Base-by-base conservation (phyloP, 1,140 invertebrate species). In the Apocrypta bakeri region DNA sequence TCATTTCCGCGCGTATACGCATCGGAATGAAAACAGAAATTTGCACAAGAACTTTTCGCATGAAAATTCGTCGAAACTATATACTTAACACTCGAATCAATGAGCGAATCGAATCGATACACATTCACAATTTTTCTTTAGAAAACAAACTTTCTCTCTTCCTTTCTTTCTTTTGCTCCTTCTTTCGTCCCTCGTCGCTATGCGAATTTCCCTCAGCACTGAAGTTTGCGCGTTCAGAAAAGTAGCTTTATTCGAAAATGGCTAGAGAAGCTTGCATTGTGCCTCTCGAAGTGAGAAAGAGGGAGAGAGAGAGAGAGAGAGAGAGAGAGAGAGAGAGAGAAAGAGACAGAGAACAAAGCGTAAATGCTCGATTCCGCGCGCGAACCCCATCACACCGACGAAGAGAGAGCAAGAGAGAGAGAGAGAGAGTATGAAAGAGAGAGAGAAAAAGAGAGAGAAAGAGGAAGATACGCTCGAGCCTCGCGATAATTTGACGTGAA, bases 401-500 rank as follows among this genome's bases (percentile, higher is more conserved):
- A 56, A 56, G 48, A 56, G 48, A 37, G 33, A 37, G 9, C 33
- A 9, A 37, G 33, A 37, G 33, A 37, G 33, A 37, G 33, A 9
- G 33, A 9, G 33, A 9, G 33, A 9, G 33, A 9, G 33, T 2
- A 9, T 37, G 33, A 37, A n/a, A 37, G 33, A 37, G 33, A 37
- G 33, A 37, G 33, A 37, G 33, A 37, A 9, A 37, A 9, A 9
- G 33, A 9, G 33, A 9, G 33, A 9, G 33, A 9, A 37, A n/a
- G 9, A 9, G 9, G 33, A 37, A 9, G 33, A 37, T 37, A 9
- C 48, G 48, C 48, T 1, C 48, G n/a, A 56, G 48, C 17, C 48
- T 56, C 21, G 31, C 37, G 66, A 79, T 88, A 88, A 87, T 88
- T 85, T 87, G 86, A 87, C 83, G 85, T 88, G 87, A 88, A 87